Base-by-base conservation (phyloP, 2,797 vertebrate genomes). In the Peromyscus eremicus region DNA sequence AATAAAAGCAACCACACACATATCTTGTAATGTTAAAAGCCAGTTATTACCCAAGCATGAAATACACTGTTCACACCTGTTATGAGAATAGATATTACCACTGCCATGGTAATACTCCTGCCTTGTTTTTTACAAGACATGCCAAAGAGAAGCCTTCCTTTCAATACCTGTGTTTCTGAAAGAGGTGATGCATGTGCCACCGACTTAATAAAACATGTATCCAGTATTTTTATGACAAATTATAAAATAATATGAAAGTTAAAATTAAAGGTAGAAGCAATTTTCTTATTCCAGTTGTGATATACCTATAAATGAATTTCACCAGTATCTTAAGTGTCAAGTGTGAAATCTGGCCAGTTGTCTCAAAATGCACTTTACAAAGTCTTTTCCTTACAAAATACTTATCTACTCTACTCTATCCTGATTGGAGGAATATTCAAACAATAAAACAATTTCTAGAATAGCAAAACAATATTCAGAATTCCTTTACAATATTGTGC, bases 321-420 rank as follows among this genome's bases (percentile, higher is more conserved):
- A 62, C 10, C 40, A 85, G 55, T 88, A 84, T 76, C 14, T 60
- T n/a, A 86, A 95, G 25, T 70, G 29, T 57, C 52, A 89, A 91
- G 57, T 23, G 11, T 96, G 46, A 95, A 92, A 96, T 92, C 77
- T 87, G 23, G 14, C 57, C 92, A 70, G 13, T 62, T 95, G 87
- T 91, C 87, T 25, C 46, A 64, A 92, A 84, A n/a, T 66, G 7
- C 17, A 80, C 32, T 79, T 85, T 89, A 68, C 9, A 86, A 55
- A 87, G 37, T 66, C 29, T 80, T 91, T 84, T 32, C 25, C 14
- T 94, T 96, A 86, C 19, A 77, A 97, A 97, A 94, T 79, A 89
- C 62, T 43, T 86, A 68, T 2, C 92, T 9, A 12, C n/a, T 87
- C 43, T 12, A 71, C 2, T 46, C 9, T 32, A n/a, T 57, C 23